Percentiles rank a stretch among this genome's conserved stretches.
Conservation (phyloP, 2,888 invertebrate species). For the Tetragnatha montana region DNA sequence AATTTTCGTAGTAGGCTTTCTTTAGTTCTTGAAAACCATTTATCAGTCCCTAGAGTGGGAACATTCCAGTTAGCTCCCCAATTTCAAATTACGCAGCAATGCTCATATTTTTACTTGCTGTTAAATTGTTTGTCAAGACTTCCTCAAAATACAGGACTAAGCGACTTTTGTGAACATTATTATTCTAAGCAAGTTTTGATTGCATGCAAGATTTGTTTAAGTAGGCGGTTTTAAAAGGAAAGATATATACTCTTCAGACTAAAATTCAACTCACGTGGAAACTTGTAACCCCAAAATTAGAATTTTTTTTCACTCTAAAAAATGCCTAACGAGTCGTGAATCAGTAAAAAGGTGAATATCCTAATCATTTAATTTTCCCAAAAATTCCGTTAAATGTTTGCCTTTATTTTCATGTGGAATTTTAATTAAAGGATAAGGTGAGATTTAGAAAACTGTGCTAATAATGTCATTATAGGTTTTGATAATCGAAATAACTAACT, state of each 20-base stretch:
- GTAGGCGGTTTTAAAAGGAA: not conserved
- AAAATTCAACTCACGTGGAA: not conserved
- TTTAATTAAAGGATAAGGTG: too few species aligned
- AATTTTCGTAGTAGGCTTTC: too few species aligned
- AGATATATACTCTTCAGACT: not conserved
- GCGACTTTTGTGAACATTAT: not conserved
- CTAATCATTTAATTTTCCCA: not conserved
- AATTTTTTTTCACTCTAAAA: not conserved
- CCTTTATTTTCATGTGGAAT: too few species aligned
- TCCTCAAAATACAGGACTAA: not conserved
- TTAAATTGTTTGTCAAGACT: slow-evolving; percentile 1
- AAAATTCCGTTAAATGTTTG: not conserved
- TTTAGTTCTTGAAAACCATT: not conserved
- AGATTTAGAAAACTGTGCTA: too few species aligned
- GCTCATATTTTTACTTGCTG: not conserved
- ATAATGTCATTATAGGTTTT: too few species aligned
- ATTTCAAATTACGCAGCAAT: not conserved
- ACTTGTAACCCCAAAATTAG: not conserved
- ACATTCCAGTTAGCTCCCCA: not conserved
- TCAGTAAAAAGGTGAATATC: not conserved
- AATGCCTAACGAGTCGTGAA: not conserved
- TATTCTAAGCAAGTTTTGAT: not conserved
- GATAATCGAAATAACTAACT: too few species aligned
- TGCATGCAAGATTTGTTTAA: not conserved
- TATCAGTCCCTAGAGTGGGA: not conserved